phyloP scores from a whole-genome alignment of 2,797 vertebrate species.

The Gephyroberyx darwinii region DNA sequence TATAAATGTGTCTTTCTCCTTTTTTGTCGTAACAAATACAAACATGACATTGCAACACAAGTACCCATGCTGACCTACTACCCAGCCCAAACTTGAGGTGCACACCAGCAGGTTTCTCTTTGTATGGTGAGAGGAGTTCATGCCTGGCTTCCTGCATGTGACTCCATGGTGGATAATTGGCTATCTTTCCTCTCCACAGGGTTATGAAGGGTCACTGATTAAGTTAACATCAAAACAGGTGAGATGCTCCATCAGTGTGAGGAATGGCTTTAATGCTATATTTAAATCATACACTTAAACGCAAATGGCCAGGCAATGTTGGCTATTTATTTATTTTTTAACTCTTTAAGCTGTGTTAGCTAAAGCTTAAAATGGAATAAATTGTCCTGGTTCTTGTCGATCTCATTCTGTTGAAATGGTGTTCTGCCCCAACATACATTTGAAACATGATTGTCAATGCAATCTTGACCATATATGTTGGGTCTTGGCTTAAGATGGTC shows the following conservation, averaged over 20 bases:
- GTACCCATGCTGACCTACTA: conserved; percentile 5
- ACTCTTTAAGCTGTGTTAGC: background rate
- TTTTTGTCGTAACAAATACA: conserved; percentile 13
- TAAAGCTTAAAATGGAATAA: background rate
- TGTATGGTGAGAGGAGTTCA: conserved; percentile 58
- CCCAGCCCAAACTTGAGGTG: conserved; percentile 30
- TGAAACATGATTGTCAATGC: background rate
- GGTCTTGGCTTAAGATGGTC: conserved; percentile 1
- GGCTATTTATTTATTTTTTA: background rate
- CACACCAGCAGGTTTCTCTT: conserved; percentile 44
- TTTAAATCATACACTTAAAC: conserved; percentile 19
- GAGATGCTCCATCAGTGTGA: conserved; percentile 65
- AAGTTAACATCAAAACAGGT: conserved; percentile 99
- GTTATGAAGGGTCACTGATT: conserved; percentile 99
- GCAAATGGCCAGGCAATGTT: background rate
- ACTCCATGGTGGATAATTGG: conserved; percentile 79
- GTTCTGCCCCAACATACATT: background rate
- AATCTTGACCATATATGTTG: background rate
- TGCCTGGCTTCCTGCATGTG: conserved; percentile 75
- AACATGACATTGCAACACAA: background rate
- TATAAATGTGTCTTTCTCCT: background rate
- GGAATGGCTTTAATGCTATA: conserved; percentile 27
- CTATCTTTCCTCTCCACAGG: conserved; percentile 86
- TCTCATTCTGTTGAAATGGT: background rate
- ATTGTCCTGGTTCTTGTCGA: background rate